A percentile compares a stretch with the other conserved stretches of the same genome.
These are phyloP conservation scores for Herminia tarsipennalis DNA, from an alignment of 2,888 invertebrate species.

Conservation along the genomic window DNA sequence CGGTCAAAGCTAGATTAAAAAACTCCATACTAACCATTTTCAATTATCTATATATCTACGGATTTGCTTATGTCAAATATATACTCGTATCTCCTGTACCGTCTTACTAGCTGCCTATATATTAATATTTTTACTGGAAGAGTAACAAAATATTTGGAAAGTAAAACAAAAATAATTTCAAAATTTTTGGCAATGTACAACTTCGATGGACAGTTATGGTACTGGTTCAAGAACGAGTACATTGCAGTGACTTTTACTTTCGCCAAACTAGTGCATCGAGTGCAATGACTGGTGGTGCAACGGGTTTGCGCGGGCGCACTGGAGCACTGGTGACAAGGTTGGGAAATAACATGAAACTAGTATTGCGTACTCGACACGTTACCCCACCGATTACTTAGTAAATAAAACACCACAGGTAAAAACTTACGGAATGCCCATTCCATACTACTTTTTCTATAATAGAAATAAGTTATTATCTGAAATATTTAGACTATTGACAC, in stretches of 20 bases:
- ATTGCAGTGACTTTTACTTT: constrained; percentile 72
- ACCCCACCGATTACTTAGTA: constrained; percentile 40
- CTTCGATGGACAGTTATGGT: constrained; percentile 26
- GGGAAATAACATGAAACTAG: constrained; percentile 68
- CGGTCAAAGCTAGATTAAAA: too few relatives aligned
- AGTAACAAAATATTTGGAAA: neutral
- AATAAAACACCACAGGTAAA: constrained; percentile 22
- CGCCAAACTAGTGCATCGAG: constrained; percentile 72
- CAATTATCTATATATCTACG: too few relatives aligned
- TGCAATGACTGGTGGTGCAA: constrained; percentile 63
- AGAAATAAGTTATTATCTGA: too few relatives aligned
- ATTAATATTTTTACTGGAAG: too few relatives aligned
- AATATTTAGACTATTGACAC: too few relatives aligned
- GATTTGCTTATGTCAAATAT: too few relatives aligned
- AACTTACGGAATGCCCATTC: constrained; percentile 14
- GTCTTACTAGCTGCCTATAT: too few relatives aligned
- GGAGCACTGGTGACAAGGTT: constrained; percentile 81
- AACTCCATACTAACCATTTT: too few relatives aligned
- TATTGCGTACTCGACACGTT: constrained; percentile 55
- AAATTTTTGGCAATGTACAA: constrained; percentile 7
- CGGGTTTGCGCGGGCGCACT: constrained; percentile 66
- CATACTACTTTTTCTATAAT: too few relatives aligned
- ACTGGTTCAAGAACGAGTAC: constrained; percentile 51
- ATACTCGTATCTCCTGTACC: too few relatives aligned
- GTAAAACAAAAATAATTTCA: constrained; percentile 5